Percentiles rank a stretch among this genome's conserved stretches.
Evolutionary conservation across 1,140 invertebrate species (phyloP).

Genomic region (Musca vetustissima): DNA sequence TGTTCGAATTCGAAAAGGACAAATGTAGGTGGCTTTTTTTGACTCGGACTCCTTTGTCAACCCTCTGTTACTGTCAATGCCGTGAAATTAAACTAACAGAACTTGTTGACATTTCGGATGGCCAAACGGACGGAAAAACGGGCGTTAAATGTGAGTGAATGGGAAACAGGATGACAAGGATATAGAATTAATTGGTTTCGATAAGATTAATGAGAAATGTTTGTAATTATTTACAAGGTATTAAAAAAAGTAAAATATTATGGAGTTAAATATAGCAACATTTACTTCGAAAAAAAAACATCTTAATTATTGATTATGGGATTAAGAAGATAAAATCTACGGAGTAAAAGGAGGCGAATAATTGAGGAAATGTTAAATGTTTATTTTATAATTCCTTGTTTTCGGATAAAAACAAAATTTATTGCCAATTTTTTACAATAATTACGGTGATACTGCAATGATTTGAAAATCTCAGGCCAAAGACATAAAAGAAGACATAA

Average conservation of each 20-base stretch:
- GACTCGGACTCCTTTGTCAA: background rate
- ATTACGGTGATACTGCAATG: too few species aligned
- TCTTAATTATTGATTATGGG: too few species aligned
- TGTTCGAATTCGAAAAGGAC: background rate
- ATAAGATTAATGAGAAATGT: constrained; percentile 24
- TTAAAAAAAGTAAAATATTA: background rate
- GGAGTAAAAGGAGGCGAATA: too few species aligned
- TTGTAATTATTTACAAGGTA: constrained; percentile 20
- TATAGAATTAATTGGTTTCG: constrained; percentile 12
- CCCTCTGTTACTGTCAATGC: background rate
- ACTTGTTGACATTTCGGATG: constrained; percentile 5
- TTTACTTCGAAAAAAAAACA: too few species aligned
- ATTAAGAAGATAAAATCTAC: too few species aligned
- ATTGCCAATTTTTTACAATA: too few species aligned
- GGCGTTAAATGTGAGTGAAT: background rate
- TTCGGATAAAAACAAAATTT: too few species aligned
- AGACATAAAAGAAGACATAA: too few species aligned
- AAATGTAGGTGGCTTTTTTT: constrained; percentile 1
- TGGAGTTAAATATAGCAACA: too few species aligned
- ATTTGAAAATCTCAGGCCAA: too few species aligned
- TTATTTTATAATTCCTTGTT: too few species aligned
- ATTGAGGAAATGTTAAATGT: too few species aligned
- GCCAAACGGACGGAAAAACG: background rate
- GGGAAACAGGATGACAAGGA: background rate
- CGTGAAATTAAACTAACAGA: constrained; percentile 9